These are phyloP conservation scores for Ashinkailepas kermadecensis DNA, from an alignment of 2,888 invertebrate species.

Conservation along the genomic window DNA sequence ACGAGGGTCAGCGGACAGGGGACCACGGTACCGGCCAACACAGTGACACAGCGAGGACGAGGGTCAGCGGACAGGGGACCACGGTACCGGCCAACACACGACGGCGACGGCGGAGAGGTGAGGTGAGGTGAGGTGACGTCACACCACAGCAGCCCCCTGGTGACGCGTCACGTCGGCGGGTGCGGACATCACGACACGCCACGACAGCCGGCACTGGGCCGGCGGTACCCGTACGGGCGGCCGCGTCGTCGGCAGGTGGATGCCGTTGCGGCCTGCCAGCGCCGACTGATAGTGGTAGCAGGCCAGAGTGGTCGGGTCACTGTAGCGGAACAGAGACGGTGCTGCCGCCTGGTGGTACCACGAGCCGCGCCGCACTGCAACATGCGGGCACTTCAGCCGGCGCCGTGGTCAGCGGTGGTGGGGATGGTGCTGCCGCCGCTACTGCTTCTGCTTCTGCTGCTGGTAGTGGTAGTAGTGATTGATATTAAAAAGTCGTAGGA, in stretches of 20 bases:
- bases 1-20: too few species aligned
- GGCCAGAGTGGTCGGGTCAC: not conserved
- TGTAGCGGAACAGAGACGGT: not conserved
- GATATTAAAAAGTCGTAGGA: too few species aligned
- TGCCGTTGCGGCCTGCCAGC: not conserved
- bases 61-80: too few species aligned
- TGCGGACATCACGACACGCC: not conserved
- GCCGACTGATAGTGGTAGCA: not conserved
- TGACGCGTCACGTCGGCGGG: too few species aligned
- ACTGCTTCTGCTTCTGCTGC: too few species aligned
- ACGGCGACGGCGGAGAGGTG: too few species aligned
- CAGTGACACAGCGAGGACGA: too few species aligned
- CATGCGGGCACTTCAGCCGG: not conserved
- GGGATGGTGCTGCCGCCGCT: too few species aligned
- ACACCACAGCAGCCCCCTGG: not conserved
- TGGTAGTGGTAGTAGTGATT: too few species aligned
- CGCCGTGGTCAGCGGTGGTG: too few species aligned
- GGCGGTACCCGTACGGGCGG: not conserved
- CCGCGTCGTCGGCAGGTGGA: not conserved
- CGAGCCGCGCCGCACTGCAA: not conserved
- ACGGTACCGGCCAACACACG: too few species aligned
- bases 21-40: too few species aligned
- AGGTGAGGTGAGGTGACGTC: not conserved
- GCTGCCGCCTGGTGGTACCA: not conserved
- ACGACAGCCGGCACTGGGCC: not conserved